Base-by-base conservation (phyloP, 30 jellyfish, hydroid and myxozoan species). In the Cassiopea andromeda region DNA sequence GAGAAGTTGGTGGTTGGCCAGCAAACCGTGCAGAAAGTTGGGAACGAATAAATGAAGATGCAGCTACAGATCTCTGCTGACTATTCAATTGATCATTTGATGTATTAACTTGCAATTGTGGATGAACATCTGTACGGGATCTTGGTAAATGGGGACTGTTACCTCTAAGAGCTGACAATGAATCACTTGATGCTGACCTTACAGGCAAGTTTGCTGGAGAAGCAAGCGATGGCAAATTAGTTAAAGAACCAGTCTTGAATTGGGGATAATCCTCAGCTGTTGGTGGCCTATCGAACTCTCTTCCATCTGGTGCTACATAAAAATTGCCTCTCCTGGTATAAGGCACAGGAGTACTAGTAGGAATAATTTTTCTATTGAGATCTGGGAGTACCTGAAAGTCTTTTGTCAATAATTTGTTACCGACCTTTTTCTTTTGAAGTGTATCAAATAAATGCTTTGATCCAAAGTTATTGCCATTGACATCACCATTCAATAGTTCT, bases 241-340 rank as follows among this genome's bases (percentile, higher is more conserved):
- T 70, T 75, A 86, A 73, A 19, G 91, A 80, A 80, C 93, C 85
- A 46, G 97, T 82, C 27, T 87, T 79, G 83, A 87, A 93, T 77
- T 82, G 89, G 19, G 93, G 94, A 69, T 81, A 84, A 27, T 93
- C 94, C 5, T 80, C 94, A 69, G 77, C 86, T 18, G 97, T 85
- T 60, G 96, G 94, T 44, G 97, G 94, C 78, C 97, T 67, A 64
- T 92, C 95, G 45, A 87, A 83, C 83, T 87, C 93, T 45, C 98
- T 85, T 5, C 98, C 98, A 77, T 94, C 93, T 19, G 94, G 94
- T 16, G 97, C 95, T 12, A 85, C 97, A 50, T 92, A 92, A 81
- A 86, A 80, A n/a, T 92, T 85, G 9, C 95, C 97, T 44, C 95
- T 68, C 66, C 97, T 89, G 44, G 89, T 76, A 73, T 73, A 92